Conservation (phyloP, 2,113 vertebrate genomes). For the Cavia aperea region DNA sequence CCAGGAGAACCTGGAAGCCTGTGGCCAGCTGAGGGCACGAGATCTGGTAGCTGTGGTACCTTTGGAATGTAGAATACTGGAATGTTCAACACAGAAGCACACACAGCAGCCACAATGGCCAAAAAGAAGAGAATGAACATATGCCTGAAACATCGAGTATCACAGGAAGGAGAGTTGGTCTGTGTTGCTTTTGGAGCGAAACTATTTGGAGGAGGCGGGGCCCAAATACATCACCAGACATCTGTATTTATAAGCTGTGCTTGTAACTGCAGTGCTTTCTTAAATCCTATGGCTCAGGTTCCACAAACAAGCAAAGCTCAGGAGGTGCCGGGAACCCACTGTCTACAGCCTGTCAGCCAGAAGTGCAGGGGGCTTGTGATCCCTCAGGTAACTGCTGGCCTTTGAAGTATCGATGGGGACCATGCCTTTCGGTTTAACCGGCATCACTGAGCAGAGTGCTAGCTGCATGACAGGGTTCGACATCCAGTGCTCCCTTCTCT, state of each 20-base stretch:
- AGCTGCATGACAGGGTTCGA: not conserved
- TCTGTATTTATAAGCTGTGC: not conserved
- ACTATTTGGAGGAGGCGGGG: not conserved
- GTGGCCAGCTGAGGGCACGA: not conserved
- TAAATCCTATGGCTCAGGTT: too few species aligned
- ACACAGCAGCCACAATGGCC: not conserved
- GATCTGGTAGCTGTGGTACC: not conserved
- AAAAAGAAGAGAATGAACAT: not conserved
- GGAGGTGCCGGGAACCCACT: not conserved
- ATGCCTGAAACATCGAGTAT: not conserved
- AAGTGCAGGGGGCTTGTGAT: not conserved
- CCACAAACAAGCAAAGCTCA: not conserved
- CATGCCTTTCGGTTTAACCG: not conserved
- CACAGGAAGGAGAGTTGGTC: not conserved
- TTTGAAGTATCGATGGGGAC: not conserved
- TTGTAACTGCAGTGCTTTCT: not conserved
- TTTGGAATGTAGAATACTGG: not conserved
- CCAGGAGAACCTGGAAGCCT: not conserved
- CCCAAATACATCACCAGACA: not conserved
- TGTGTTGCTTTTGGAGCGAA: not conserved
- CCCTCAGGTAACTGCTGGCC: accelerated
- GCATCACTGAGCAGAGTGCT: not conserved
- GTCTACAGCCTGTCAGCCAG: not conserved
- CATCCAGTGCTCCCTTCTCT: not conserved
- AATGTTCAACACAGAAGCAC: not conserved